phyloP scores from a whole-genome alignment of 1,140 invertebrate species.

The Grapholita molesta region DNA sequence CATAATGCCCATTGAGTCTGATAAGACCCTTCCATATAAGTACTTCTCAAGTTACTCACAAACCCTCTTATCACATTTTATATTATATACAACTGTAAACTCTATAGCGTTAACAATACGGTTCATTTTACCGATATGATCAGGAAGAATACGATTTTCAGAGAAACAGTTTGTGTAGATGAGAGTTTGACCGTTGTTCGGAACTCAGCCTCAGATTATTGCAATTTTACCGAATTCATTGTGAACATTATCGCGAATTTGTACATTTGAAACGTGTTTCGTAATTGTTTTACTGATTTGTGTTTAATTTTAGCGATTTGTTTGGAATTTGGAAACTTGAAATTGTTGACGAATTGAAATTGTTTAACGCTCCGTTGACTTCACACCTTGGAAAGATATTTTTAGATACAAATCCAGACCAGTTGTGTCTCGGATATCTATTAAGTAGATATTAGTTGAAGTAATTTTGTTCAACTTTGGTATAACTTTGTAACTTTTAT shows the following conservation, averaged over 20 bases:
- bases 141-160: background rate
- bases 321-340: background rate
- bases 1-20: background rate
- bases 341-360: constrained; percentile 2
- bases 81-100: background rate
- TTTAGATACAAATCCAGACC: background rate
- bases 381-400: background rate
- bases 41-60: background rate
- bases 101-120: background rate
- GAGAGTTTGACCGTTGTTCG: constrained; percentile 11
- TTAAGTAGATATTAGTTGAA: background rate
- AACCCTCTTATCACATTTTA: background rate
- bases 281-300: constrained; percentile 7
- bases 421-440: background rate
- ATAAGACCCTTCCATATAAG: background rate
- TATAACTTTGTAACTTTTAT: no score
- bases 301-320: background rate
- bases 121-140: background rate
- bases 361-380: background rate
- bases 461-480: background rate
- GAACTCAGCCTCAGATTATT: background rate
- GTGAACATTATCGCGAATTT: constrained; percentile 2
- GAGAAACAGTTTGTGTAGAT: background rate
- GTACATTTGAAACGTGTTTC: constrained; percentile 4
- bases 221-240: constrained; percentile 5